Evolutionary conservation across 1,140 invertebrate species (phyloP).

Genomic region (Nomia melanderi): DNA sequence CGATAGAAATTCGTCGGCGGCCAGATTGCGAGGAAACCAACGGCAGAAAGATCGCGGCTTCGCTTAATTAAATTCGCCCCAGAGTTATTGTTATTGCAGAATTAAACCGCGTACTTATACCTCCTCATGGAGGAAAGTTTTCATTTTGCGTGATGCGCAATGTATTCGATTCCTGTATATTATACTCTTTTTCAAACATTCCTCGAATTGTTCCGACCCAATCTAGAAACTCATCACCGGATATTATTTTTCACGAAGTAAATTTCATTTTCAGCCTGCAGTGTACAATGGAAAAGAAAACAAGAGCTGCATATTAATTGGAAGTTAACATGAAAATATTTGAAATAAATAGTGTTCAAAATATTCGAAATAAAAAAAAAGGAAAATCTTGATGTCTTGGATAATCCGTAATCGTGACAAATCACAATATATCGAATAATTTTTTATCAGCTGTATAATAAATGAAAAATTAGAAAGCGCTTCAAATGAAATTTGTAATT

Average conservation of each 20-base stretch:
- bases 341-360: too few relatives aligned
- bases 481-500: too few relatives aligned
- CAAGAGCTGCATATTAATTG: too few relatives aligned
- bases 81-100: slow-evolving; percentile 61
- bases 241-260: neutral
- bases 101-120: slow-evolving; percentile 69
- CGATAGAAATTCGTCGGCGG: slow-evolving; percentile 57
- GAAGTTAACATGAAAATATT: too few relatives aligned
- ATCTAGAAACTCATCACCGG: neutral
- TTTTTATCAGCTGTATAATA: too few relatives aligned
- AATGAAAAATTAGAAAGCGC: too few relatives aligned
- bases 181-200: neutral
- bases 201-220: neutral
- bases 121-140: slow-evolving; percentile 72
- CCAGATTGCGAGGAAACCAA: slow-evolving; percentile 51
- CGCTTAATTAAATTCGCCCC: slow-evolving; percentile 63
- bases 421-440: too few relatives aligned
- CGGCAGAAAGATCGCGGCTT: slow-evolving; percentile 46
- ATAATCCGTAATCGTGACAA: too few relatives aligned
- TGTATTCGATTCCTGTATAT: neutral
- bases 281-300: neutral
- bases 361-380: too few relatives aligned
- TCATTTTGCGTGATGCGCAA: neutral
- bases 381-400: too few relatives aligned
- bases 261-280: too few relatives aligned